A percentile compares a stretch with the other conserved stretches of the same genome.
These are phyloP conservation scores for Nicator chloris DNA, from an alignment of 2,113 vertebrate species.

Conservation along the genomic window DNA sequence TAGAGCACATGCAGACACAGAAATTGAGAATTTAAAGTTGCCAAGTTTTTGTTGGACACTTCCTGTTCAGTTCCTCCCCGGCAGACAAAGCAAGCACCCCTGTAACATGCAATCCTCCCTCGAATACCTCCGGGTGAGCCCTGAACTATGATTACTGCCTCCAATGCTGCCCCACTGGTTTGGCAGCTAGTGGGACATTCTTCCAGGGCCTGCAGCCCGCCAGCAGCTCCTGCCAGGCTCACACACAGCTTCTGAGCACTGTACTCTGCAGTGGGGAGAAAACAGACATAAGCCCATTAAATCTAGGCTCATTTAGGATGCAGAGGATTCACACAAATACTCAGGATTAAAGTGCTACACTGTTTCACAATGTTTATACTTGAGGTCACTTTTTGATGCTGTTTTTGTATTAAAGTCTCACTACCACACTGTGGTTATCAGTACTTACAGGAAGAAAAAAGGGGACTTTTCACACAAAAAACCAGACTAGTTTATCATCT, in stretches of 20 bases:
- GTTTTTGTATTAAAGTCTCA: neutral
- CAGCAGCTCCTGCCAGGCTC: neutral
- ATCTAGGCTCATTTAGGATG: neutral
- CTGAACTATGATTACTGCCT: conserved; percentile 1
- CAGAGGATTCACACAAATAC: neutral
- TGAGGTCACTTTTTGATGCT: neutral
- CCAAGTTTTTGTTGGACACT: neutral
- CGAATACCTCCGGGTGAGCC: neutral
- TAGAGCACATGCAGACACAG: neutral
- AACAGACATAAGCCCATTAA: neutral
- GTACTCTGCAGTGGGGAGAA: neutral
- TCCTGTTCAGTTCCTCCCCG: neutral
- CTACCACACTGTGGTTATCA: neutral
- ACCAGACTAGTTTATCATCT: neutral
- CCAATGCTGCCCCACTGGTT: conserved; percentile 50
- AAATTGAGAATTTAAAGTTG: neutral
- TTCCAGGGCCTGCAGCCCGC: neutral
- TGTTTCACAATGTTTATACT: neutral
- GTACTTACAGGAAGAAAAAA: neutral
- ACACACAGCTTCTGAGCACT: neutral
- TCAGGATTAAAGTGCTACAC: neutral
- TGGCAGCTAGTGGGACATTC: conserved; percentile 30
- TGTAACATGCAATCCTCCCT: neutral
- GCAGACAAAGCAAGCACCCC: neutral
- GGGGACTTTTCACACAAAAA: neutral